These are phyloP conservation scores for Ganaspis sp. DNA, from an alignment of 1,140 invertebrate species.

Conservation along the genomic window DNA sequence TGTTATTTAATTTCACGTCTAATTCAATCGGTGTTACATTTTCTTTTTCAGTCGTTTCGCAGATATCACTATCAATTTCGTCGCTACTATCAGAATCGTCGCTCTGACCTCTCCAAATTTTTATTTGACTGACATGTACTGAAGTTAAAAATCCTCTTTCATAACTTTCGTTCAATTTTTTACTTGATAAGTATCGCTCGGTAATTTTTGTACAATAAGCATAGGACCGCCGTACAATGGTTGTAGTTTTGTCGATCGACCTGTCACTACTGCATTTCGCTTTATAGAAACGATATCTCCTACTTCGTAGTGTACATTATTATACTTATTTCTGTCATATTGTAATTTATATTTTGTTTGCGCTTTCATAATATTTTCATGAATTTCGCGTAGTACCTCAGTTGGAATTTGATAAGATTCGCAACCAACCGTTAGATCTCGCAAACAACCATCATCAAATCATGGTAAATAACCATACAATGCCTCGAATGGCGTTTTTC, in stretches of 20 bases:
- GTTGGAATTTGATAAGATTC: neutral
- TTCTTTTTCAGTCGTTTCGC: neutral
- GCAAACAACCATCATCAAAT: neutral
- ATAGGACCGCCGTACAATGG: neutral
- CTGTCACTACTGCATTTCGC: neutral
- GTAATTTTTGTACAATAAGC: neutral
- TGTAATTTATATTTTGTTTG: neutral
- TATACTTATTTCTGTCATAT: neutral
- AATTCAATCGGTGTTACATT: too few relatives aligned
- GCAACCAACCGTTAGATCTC: neutral
- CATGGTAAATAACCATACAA: neutral
- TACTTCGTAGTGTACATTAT: neutral
- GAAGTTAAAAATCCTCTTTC: neutral
- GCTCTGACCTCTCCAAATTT: neutral
- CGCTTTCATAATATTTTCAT: neutral
- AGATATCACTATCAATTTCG: neutral
- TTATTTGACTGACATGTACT: neutral
- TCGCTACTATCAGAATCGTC: neutral
- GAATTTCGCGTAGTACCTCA: neutral
- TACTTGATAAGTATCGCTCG: neutral
- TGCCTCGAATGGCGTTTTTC: neutral
- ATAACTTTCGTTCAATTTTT: neutral
- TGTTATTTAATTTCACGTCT: too few relatives aligned
- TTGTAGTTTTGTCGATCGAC: neutral
- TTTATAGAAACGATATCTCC: neutral